Evolutionary conservation across 2,113 vertebrate species (phyloP).

Genomic region (Salvator merianae): DNA sequence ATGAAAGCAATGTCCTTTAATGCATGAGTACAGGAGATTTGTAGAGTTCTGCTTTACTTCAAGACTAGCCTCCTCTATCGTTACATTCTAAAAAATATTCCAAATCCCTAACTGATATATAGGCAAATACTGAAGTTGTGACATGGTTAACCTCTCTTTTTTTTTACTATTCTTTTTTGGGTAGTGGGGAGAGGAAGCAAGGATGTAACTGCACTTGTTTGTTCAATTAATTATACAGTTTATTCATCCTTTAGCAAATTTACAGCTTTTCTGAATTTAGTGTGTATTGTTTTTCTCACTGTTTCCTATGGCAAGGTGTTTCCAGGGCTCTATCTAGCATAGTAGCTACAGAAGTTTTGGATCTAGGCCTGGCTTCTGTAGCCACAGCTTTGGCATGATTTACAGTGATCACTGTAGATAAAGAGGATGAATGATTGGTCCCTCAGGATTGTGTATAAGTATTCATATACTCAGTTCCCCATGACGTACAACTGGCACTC

Average conservation of each 20-base stretch:
- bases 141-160: too few relatives aligned
- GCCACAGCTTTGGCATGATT: background rate
- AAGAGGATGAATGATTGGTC: background rate
- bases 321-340: background rate
- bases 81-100: too few relatives aligned
- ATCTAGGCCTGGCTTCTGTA: background rate
- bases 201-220: too few relatives aligned
- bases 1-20: too few relatives aligned
- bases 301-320: background rate
- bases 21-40: too few relatives aligned
- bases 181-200: too few relatives aligned
- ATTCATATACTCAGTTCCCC: slow-evolving; percentile 1
- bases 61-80: too few relatives aligned
- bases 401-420: accelerated
- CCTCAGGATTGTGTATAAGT: background rate
- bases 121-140: too few relatives aligned
- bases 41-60: too few relatives aligned
- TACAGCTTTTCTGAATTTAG: accelerated
- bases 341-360: background rate
- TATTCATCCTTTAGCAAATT: background rate
- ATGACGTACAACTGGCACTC: background rate
- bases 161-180: too few relatives aligned
- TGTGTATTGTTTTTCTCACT: background rate
- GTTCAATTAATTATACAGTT: too few relatives aligned
- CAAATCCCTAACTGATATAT: too few relatives aligned